phyloP scores from a whole-genome alignment of 2,888 invertebrate genomes.

The Dascillus cervinus region DNA sequence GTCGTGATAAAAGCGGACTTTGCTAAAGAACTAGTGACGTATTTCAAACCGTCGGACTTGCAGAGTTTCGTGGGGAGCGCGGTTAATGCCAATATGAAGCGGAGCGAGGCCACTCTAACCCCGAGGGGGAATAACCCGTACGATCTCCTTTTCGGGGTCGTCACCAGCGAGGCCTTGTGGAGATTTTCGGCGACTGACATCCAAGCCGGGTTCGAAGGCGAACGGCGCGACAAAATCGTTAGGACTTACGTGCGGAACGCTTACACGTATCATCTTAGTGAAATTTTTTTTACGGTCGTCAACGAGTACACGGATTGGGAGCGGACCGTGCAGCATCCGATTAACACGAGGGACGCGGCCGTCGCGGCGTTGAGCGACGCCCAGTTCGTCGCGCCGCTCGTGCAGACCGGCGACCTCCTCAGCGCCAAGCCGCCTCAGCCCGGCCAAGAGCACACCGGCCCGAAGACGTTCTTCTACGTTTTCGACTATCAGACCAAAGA shows the following conservation, averaged over 20 bases:
- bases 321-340: constrained; percentile 80
- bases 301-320: constrained; percentile 99
- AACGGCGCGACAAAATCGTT: constrained; percentile 77
- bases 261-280: constrained; percentile 90
- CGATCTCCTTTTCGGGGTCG: constrained; percentile 85
- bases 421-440: constrained; percentile 60
- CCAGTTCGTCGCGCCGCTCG: constrained; percentile 85
- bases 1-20: constrained; percentile 87
- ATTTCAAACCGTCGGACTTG: constrained; percentile 58
- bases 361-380: constrained; percentile 90
- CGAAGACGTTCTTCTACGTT: constrained; percentile 81
- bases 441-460: constrained; percentile 52
- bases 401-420: constrained; percentile 75
- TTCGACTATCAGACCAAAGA: constrained; percentile 89
- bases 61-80: constrained; percentile 54
- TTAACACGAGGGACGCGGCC: constrained; percentile 81
- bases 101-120: constrained; percentile 50
- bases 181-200: constrained; percentile 78
- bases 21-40: constrained; percentile 68
- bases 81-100: constrained; percentile 53
- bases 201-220: constrained; percentile 80
- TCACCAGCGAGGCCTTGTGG: constrained; percentile 87
- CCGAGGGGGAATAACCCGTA: constrained; percentile 59
- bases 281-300: constrained; percentile 92
- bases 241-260: constrained; percentile 91